phyloP scores from a whole-genome alignment of 2,888 invertebrate genomes.

The Mayetiola destructor region DNA sequence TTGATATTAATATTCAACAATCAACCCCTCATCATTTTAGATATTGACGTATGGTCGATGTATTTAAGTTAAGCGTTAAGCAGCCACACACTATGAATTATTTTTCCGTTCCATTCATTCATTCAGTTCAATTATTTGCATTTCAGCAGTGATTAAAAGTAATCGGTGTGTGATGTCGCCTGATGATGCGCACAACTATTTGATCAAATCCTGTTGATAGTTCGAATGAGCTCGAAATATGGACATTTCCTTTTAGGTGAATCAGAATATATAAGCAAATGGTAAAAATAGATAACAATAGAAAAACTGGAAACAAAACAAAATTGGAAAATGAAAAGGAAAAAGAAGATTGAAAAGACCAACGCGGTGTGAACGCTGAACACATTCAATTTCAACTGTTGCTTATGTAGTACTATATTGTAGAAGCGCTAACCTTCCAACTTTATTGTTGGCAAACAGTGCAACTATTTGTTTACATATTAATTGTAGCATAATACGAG shows the following conservation, averaged over 20 bases:
- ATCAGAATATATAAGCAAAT: too few species aligned
- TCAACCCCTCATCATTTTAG: background rate
- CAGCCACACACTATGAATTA: slow-evolving; percentile 7
- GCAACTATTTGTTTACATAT: slow-evolving; percentile 11
- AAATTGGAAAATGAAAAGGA: too few species aligned
- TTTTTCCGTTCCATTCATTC: background rate
- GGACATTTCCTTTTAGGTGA: background rate
- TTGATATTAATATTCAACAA: slow-evolving; percentile 14
- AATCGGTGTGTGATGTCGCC: background rate
- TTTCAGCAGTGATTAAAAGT: background rate
- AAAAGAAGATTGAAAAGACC: too few species aligned
- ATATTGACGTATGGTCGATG: too few species aligned
- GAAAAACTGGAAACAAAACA: too few species aligned
- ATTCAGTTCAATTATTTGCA: background rate
- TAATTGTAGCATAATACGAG: slow-evolving; percentile 1
- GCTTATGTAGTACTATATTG: too few species aligned
- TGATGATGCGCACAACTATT: background rate
- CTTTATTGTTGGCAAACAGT: slow-evolving; percentile 8
- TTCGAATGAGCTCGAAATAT: background rate
- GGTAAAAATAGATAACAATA: too few species aligned
- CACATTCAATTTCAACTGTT: too few species aligned
- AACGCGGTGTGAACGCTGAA: background rate
- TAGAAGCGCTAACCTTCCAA: too few species aligned
- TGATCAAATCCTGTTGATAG: background rate
- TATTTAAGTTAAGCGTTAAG: background rate